Base-by-base conservation (phyloP, 2,113 vertebrate species). In the Toxotes chatareus region DNA sequence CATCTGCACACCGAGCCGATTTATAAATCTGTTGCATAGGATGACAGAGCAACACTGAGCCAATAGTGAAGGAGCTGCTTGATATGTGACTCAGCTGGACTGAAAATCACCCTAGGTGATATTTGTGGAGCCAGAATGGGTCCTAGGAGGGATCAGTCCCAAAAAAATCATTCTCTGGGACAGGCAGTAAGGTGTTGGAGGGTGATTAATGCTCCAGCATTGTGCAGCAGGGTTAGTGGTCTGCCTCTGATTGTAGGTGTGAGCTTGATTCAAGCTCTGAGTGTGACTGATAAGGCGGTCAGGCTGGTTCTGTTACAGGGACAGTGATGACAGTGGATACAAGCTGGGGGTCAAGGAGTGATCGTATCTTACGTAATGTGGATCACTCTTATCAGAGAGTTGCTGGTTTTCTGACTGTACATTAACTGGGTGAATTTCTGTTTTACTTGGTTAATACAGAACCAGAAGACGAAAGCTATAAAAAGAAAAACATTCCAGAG, bases 131-230 rank as follows among this genome's bases (percentile, higher is more conserved):
- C 62, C 49, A 5, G 57, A 56, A n/a, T 3, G 36, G 76, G 57
- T 62, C 21, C 73, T 51, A 0, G 57, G 56, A 67, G 57, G 68
- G 55, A 79, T 87, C 72, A 49, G 68, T 82, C 76, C 80, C 64
- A 86, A 92, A 72, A 86, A 87, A 86, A 87, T 88, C 63, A 71
- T 86, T 88, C 79, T 75, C 67, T 79, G 64, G 89, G 85, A 84
- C 83, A 76, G 46, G 78, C 46, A 46, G 64, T 49, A 67, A 82
- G 73, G 76, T 70, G 73, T 73, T 76, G 73, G 63, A 59, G 47
- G 81, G 84, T 88, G 90, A 92, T 92, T 90, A 91, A 90, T 88
- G 86, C 65, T 71, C 49, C 49, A 8, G 55, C 72, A 67, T 72
- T 77, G 61, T 79, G 66, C 70, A 49, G 60, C 42, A 44, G 46